Percentiles rank a stretch among this genome's conserved stretches.
phyloP scores from a whole-genome alignment of 2,113 vertebrate species.

The Sphyrna mokarran region DNA sequence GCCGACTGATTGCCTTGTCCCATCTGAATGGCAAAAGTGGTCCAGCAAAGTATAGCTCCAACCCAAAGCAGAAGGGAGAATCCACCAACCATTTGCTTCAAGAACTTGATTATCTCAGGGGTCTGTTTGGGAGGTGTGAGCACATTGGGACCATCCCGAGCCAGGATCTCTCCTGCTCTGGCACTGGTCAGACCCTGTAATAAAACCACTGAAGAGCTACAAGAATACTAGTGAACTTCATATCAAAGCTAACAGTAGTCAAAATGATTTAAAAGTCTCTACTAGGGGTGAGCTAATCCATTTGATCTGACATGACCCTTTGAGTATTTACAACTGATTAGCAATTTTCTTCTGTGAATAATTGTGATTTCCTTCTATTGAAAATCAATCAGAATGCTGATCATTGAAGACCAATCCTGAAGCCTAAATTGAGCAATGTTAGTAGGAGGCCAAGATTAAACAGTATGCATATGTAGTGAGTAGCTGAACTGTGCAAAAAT shows the following conservation, averaged over 20 bases:
- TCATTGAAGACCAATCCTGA: neutral
- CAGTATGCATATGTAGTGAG: neutral
- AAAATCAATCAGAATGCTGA: neutral
- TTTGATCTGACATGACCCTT: neutral
- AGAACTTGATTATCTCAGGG: conserved; percentile 63
- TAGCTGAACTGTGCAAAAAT: neutral
- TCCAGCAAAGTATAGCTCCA: conserved; percentile 64
- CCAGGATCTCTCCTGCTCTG: conserved; percentile 59
- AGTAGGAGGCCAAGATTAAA: neutral
- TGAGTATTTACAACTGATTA: neutral
- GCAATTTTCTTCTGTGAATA: neutral
- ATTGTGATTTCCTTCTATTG: neutral
- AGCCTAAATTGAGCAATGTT: neutral
- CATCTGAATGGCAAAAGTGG: conserved; percentile 59
- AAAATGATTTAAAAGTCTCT: neutral
- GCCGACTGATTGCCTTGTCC: conserved; percentile 41
- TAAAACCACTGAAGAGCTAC: neutral
- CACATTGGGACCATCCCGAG: conserved; percentile 58
- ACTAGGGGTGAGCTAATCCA: neutral
- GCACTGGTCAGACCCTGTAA: conserved; percentile 59
- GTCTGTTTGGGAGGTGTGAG: conserved; percentile 65
- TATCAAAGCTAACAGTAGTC: neutral
- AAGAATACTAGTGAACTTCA: conserved; percentile 36
- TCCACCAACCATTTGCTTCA: conserved; percentile 66
- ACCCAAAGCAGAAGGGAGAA: conserved; percentile 69